A percentile compares a stretch with the other conserved stretches of the same genome.
These are phyloP conservation scores for Argyresthia goedartella DNA, from an alignment of 2,888 invertebrate genomes.

Conservation along the genomic window DNA sequence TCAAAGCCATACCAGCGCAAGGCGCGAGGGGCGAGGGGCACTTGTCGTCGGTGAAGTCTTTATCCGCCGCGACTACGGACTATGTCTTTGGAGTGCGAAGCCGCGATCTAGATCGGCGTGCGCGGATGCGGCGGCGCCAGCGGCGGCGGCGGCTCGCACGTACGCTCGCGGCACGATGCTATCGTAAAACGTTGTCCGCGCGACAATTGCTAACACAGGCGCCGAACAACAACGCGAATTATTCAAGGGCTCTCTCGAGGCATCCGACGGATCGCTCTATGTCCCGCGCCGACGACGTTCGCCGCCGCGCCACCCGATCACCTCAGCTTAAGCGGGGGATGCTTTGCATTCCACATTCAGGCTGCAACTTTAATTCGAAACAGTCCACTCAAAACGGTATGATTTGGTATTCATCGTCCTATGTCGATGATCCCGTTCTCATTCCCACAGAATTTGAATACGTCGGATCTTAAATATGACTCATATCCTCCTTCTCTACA, in stretches of 20 bases:
- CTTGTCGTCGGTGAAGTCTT: slow-evolving; percentile 55
- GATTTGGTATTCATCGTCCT: not conserved
- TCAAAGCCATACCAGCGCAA: slow-evolving; percentile 49
- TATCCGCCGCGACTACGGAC: slow-evolving; percentile 51
- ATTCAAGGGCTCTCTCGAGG: slow-evolving; percentile 38
- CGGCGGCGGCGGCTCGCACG: slow-evolving; percentile 36
- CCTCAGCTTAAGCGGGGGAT: slow-evolving; percentile 2
- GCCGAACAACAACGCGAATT: slow-evolving; percentile 51
- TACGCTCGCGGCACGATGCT: slow-evolving; percentile 40
- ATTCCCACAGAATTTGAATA: not conserved
- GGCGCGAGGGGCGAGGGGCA: slow-evolving; percentile 17
- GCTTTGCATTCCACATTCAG: not conserved
- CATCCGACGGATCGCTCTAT: slow-evolving; percentile 17
- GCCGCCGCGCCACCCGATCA: not conserved
- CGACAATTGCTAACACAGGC: slow-evolving; percentile 65
- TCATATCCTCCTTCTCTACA: too few relatives aligned
- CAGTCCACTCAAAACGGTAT: not conserved
- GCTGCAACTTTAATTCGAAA: not conserved
- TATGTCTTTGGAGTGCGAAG: slow-evolving; percentile 49
- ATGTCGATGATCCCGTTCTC: not conserved
- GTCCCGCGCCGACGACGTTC: slow-evolving; percentile 1
- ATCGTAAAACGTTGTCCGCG: slow-evolving; percentile 48
- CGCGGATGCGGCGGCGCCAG: slow-evolving; percentile 10
- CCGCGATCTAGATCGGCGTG: slow-evolving; percentile 56
- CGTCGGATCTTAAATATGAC: too few relatives aligned